Evolutionary conservation across 2,888 invertebrate genomes (phyloP).

Genomic region (Dexiosoma caninum): DNA sequence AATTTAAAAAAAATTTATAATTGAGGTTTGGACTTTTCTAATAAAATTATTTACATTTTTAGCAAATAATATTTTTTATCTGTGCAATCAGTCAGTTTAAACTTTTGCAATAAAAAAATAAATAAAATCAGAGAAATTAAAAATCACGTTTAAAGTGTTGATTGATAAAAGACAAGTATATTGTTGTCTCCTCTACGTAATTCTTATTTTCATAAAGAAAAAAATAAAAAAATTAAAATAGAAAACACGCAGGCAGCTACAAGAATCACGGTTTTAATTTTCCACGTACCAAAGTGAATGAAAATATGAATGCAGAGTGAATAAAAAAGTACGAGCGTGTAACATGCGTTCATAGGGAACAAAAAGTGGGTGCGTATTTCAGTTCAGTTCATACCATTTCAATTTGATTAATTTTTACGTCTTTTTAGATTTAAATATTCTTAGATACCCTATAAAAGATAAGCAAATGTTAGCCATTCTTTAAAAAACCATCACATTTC

Average conservation of each 20-base stretch:
- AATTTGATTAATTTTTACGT: slow-evolving; percentile 16
- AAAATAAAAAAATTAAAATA: not conserved
- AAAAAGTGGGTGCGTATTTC: slow-evolving; percentile 58
- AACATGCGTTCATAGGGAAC: slow-evolving; percentile 35
- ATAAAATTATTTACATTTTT: not conserved
- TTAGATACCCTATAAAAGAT: slow-evolving; percentile 25
- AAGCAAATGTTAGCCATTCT: not conserved
- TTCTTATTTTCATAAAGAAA: not conserved
- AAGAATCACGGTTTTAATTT: slow-evolving; percentile 23
- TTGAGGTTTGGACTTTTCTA: not conserved
- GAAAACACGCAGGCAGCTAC: not conserved
- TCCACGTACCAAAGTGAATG: slow-evolving; percentile 22
- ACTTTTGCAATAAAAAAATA: too few species aligned
- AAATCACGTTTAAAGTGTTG: slow-evolving; percentile 31
- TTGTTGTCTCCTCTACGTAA: slow-evolving; percentile 12
- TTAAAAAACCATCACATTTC: too few species aligned
- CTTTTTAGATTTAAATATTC: not conserved
- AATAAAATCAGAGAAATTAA: too few species aligned
- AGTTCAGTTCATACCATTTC: not conserved
- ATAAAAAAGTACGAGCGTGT: not conserved
- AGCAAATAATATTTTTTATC: not conserved
- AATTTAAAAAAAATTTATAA: not conserved
- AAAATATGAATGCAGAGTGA: slow-evolving; percentile 26
- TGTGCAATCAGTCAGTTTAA: not conserved
- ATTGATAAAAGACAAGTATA: slow-evolving; percentile 48